These are phyloP conservation scores for Nansenia antarctica DNA, from an alignment of 2,113 vertebrate genomes.

Conservation along the genomic window DNA sequence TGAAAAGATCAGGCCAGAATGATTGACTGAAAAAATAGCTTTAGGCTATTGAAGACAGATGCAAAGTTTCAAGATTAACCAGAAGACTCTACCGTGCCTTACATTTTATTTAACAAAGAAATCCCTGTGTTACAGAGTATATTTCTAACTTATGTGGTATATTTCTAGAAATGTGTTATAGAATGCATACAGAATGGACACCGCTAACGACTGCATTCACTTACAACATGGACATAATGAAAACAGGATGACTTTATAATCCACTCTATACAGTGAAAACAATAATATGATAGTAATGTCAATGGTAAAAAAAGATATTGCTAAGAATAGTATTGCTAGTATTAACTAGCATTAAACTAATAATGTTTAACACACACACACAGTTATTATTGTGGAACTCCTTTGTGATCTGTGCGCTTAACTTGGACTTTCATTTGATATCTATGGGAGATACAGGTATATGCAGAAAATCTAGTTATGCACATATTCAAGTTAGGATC, in stretches of 20 bases:
- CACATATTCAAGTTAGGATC: no score
- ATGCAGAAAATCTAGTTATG: no score
- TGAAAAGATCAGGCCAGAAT: not conserved
- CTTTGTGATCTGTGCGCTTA: no score
- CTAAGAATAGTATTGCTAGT: not conserved
- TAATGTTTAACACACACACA: not conserved
- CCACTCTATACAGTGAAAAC: not conserved
- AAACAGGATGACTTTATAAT: not conserved
- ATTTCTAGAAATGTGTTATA: not conserved
- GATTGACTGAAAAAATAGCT: not conserved
- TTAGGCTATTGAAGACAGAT: not conserved
- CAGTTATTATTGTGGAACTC: not conserved
- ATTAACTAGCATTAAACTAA: not conserved
- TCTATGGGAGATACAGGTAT: no score
- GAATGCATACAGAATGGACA: not conserved
- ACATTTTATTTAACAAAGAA: not conserved
- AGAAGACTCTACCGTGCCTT: slow-evolving; percentile 15
- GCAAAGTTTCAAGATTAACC: not conserved
- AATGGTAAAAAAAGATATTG: not conserved
- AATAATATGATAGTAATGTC: no score
- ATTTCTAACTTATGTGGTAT: not conserved
- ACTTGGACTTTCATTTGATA: no score
- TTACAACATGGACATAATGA: not conserved
- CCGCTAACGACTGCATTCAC: not conserved
- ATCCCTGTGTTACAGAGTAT: not conserved